Conservation (phyloP, 2,113 vertebrate genomes). For the Spermophilus dauricus region DNA sequence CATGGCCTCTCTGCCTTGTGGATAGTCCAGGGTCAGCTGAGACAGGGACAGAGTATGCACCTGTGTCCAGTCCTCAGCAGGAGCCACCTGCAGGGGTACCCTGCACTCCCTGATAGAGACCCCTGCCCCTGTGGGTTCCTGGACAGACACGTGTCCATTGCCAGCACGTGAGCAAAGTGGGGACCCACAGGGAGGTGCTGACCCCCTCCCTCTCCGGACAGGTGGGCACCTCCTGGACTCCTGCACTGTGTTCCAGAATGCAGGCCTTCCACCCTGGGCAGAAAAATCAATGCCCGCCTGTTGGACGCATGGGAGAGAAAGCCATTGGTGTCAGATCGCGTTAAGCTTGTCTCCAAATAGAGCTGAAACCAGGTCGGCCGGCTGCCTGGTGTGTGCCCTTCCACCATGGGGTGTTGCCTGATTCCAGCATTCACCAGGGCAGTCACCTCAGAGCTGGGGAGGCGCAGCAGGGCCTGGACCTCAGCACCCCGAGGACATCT, state of each 20-base stretch:
- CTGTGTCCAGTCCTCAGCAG: neutral
- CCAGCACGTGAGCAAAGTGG: neutral
- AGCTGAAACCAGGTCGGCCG: neutral
- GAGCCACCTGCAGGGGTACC: neutral
- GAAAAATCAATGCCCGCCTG: neutral
- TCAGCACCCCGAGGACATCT: neutral
- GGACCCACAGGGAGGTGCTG: neutral
- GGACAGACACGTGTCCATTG: neutral
- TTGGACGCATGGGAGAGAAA: neutral
- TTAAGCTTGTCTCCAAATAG: neutral
- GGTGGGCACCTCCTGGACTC: too few species aligned
- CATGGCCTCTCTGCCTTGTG: neutral
- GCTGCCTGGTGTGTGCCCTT: neutral
- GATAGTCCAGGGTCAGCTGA: neutral
- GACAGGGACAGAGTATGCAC: neutral
- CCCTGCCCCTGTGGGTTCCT: neutral
- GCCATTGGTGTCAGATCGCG: neutral
- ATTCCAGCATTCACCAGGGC: too few species aligned
- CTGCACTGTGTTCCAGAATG: neutral
- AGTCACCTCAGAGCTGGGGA: neutral
- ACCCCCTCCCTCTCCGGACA: neutral
- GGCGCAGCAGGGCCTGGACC: neutral
- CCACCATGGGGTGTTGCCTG: neutral
- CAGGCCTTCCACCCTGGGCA: neutral
- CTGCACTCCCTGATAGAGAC: neutral